Conservation (phyloP, 2,797 vertebrate genomes). For the Gadopsis bispinosus region DNA sequence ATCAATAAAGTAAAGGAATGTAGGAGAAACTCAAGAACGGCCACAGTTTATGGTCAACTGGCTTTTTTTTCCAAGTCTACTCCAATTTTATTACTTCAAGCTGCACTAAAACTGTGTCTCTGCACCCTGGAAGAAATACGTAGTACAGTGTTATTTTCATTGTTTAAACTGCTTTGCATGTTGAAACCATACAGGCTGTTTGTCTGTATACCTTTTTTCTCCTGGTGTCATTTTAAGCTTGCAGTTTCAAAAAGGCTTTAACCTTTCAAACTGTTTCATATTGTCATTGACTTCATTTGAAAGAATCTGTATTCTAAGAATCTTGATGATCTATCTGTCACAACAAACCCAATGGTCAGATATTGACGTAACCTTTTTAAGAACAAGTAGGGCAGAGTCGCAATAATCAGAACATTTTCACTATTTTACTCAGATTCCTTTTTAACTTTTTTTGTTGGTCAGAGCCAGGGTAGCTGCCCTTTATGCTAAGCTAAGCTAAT, state of each 20-base stretch:
- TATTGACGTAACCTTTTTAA: not conserved
- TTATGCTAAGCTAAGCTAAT: not conserved
- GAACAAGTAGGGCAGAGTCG: not conserved
- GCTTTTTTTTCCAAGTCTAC: slow-evolving; percentile 17
- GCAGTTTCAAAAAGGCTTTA: slow-evolving; percentile 2
- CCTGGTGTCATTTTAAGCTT: slow-evolving; percentile 6
- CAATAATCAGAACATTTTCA: too few relatives aligned
- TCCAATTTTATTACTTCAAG: slow-evolving; percentile 9
- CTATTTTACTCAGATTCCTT: not conserved
- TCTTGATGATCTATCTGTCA: not conserved
- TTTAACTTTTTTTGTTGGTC: too few relatives aligned
- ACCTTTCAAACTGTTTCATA: slow-evolving; percentile 2
- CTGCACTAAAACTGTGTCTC: not conserved
- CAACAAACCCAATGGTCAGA: not conserved
- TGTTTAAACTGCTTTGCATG: slow-evolving; percentile 23
- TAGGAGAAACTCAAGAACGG: slow-evolving; percentile 13
- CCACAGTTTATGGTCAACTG: slow-evolving; percentile 14
- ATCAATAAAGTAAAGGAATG: slow-evolving; percentile 26
- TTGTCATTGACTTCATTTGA: not conserved
- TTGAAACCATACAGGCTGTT: slow-evolving; percentile 13
- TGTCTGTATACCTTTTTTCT: not conserved
- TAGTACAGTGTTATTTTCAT: not conserved
- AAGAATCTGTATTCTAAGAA: not conserved
- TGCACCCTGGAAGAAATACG: not conserved
- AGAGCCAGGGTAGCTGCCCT: not conserved